A percentile compares a stretch with the other conserved stretches of the same genome.
phyloP scores from a whole-genome alignment of 2,797 vertebrate genomes.

The Oreochromis mossambicus region DNA sequence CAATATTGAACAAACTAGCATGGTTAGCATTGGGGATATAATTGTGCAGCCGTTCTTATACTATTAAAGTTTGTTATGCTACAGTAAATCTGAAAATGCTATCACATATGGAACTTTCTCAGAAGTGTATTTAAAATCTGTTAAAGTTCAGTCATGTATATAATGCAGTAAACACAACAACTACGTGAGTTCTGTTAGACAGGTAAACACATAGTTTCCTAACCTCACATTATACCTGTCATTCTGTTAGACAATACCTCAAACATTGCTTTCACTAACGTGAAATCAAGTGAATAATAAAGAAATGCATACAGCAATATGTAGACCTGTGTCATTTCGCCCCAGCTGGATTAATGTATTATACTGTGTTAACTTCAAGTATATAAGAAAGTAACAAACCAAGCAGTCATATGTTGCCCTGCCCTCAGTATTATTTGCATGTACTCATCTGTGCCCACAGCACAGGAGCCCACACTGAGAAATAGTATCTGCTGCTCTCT shows the following conservation, averaged over 20 bases:
- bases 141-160: neutral
- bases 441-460: conserved; percentile 18
- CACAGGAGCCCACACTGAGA: conserved; percentile 28
- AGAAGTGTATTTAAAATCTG: neutral
- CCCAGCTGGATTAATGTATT: neutral
- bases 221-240: neutral
- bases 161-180: neutral
- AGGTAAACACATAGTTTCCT: neutral
- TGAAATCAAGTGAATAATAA: neutral
- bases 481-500: conserved; percentile 57
- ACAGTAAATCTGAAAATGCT: neutral
- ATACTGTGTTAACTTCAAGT: conserved; percentile 16
- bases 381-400: conserved; percentile 15
- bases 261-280: neutral
- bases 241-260: neutral
- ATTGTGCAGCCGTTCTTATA: neutral
- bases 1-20: neutral
- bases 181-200: neutral
- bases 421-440: conserved; percentile 16
- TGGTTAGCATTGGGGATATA: neutral
- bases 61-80: neutral
- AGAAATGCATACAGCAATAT: neutral
- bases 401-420: conserved; percentile 6
- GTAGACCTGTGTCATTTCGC: neutral
- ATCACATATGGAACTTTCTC: neutral